Evolutionary conservation across 1,140 invertebrate species (phyloP), one percentile per base, ranked within the genome.

Genomic region (Aradophagus sp.): DNA sequence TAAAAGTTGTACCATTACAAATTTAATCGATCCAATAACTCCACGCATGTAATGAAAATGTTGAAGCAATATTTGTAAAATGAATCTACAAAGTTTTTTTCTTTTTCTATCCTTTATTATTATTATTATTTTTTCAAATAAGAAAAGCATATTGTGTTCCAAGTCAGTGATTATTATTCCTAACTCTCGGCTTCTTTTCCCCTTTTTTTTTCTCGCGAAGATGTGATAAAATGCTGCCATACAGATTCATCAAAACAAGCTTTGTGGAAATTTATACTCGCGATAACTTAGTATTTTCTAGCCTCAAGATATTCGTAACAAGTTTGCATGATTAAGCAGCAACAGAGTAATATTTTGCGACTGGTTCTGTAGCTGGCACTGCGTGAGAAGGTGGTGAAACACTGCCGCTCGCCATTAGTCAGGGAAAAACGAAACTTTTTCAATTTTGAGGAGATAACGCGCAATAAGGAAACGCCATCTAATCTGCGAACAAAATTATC

Each of bases 361-460:
- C 39, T 65, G 12, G 11, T 39, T 27, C 29, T 44, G 31, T 62
- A 23, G 20, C 4, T 23, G 50, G 17, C 42, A 42, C 26, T 44
- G 20, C 16, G 15, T 38, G 56, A 62, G 56, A 62, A 69, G 44
- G 35, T 50, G 38, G 35, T 47, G 26, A 58, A 56, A 53, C 31
- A 38, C 19, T 44, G 44, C 36, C 48, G 56, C 34, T 52, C 38
- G 32, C 45, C 52, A 31, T 23, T 38, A 53, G 52, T 59, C 47
- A 65, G 59, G 29, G 47, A 41, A 62, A 68, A 73, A 50, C n/a
- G 53, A 75, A 81, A 81, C 75, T 81, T 81, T 81, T 80, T 75
- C 75, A 81, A 81, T 81, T 66, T 75, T 79, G 67, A 74, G 36
- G 55, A 67, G 59, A 74, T 80, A 73, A 69, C 72, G 72, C 72